Percentiles rank a stretch among this genome's conserved stretches.
Conservation (phyloP, 2,113 vertebrate species). For the Pipa parva region DNA sequence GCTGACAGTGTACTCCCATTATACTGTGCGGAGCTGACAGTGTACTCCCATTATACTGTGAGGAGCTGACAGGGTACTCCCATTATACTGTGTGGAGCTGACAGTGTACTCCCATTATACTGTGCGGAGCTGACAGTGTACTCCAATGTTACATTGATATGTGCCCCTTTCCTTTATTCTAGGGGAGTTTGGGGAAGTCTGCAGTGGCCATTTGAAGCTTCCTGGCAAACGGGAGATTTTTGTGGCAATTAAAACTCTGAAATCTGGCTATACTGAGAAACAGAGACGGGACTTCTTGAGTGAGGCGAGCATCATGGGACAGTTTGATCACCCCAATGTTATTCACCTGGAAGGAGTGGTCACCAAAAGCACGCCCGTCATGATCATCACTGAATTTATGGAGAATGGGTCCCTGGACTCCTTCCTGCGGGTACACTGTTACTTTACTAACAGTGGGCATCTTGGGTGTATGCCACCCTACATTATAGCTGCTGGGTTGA, state of each 20-base stretch:
- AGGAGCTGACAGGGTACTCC: no score
- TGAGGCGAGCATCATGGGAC: constrained; percentile 91
- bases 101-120: no score
- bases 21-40: no score
- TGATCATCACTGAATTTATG: constrained; percentile 96
- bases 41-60: no score
- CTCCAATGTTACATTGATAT: no score
- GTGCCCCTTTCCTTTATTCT: constrained; percentile 40
- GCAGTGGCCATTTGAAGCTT: constrained; percentile 81
- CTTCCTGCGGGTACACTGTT: constrained; percentile 95
- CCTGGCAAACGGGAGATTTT: constrained; percentile 84
- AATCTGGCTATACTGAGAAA: constrained; percentile 85
- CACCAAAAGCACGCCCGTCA: constrained; percentile 86
- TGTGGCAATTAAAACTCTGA: constrained; percentile 90
- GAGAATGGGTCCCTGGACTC: constrained; percentile 93
- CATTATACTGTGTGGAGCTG: no score
- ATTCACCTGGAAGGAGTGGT: constrained; percentile 90
- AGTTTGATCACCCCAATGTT: constrained; percentile 96
- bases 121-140: no score
- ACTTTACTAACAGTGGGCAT: no score
- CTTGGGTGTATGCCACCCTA: no score
- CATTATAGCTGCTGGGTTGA: no score
- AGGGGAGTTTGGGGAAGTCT: constrained; percentile 93
- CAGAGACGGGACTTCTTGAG: constrained; percentile 88
- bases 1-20: no score